phyloP scores from a whole-genome alignment of 2,113 vertebrate genomes.

The Lasiurus borealis region DNA sequence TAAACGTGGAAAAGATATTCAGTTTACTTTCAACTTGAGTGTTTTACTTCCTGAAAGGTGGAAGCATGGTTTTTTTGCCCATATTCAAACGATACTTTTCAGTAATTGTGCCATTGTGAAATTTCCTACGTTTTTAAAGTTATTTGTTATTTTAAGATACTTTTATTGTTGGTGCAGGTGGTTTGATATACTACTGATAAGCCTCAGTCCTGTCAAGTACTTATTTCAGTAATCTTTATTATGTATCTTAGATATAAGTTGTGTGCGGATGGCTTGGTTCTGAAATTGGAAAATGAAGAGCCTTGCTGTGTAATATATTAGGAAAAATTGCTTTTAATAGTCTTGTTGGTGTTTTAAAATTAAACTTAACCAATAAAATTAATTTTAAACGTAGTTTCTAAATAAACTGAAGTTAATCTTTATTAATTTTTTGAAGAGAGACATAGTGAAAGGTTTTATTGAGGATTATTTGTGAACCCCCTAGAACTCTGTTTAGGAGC shows the following conservation, averaged over 20 bases:
- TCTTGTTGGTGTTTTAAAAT: not conserved
- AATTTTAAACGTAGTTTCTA: not conserved
- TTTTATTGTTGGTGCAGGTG: slow-evolving; percentile 48
- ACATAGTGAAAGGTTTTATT: not conserved
- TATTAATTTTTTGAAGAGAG: slow-evolving; percentile 43
- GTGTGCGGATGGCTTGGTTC: not conserved
- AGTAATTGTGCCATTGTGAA: slow-evolving; percentile 29
- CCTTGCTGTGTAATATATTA: not conserved
- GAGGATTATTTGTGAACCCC: slow-evolving; percentile 24
- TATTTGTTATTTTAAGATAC: slow-evolving; percentile 43
- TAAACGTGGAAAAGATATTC: slow-evolving; percentile 12
- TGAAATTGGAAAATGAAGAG: slow-evolving; percentile 39
- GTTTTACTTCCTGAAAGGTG: slow-evolving; percentile 54
- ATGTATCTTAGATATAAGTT: not conserved
- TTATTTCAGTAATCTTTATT: not conserved
- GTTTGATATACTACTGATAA: not conserved
- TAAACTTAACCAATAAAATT: not conserved
- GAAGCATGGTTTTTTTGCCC: slow-evolving; percentile 50
- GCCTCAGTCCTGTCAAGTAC: not conserved
- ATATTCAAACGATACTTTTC: not conserved
- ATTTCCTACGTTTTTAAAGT: slow-evolving; percentile 54
- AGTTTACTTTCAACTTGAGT: slow-evolving; percentile 28
- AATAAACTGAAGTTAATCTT: slow-evolving; percentile 34
- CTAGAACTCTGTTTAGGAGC: slow-evolving; percentile 29
- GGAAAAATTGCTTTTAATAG: slow-evolving; percentile 33